A percentile compares a stretch with the other conserved stretches of the same genome.
Conservation (phyloP, 1,140 invertebrate genomes). For the Leucophenga varia region DNA sequence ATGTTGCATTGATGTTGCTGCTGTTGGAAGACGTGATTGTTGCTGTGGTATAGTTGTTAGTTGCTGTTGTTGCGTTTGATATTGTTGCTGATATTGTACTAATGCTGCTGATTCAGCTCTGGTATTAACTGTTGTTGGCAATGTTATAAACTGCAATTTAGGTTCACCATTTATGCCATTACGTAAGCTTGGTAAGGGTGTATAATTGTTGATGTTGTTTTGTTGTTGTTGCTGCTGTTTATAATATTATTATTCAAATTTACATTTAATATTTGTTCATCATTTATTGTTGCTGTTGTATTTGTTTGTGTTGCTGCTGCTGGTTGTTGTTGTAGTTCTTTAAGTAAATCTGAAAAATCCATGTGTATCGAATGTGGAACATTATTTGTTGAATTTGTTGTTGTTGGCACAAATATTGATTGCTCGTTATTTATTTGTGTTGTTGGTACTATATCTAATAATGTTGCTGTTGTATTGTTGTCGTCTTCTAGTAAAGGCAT, state of each 20-base stretch:
- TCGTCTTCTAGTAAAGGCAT: too few relatives aligned
- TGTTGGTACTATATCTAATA: too few relatives aligned
- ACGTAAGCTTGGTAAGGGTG: too few relatives aligned
- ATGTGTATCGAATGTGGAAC: too few relatives aligned
- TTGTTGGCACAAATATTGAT: too few relatives aligned
- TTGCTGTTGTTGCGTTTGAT: background rate
- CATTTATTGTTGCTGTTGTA: slow-evolving; percentile 20
- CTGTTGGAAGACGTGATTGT: background rate
- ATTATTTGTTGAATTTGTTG: too few relatives aligned
- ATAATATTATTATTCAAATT: slow-evolving; percentile 1
- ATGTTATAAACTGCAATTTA: too few relatives aligned
- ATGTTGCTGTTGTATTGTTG: too few relatives aligned
- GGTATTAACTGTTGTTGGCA: too few relatives aligned
- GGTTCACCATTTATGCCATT: too few relatives aligned
- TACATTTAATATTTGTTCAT: slow-evolving; percentile 8
- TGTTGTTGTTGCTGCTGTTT: background rate
- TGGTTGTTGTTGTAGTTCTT: slow-evolving; percentile 24
- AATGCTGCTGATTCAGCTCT: too few relatives aligned
- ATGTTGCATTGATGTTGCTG: slow-evolving; percentile 4
- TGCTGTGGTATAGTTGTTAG: background rate
- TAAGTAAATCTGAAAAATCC: slow-evolving; percentile 33
- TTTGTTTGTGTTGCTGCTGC: slow-evolving; percentile 26
- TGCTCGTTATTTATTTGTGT: slow-evolving; percentile 17
- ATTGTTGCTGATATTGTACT: background rate
- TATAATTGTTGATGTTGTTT: slow-evolving; percentile 1